These are phyloP conservation scores for Monopis laevigella DNA, from an alignment of 2,888 invertebrate genomes.

Conservation along the genomic window DNA sequence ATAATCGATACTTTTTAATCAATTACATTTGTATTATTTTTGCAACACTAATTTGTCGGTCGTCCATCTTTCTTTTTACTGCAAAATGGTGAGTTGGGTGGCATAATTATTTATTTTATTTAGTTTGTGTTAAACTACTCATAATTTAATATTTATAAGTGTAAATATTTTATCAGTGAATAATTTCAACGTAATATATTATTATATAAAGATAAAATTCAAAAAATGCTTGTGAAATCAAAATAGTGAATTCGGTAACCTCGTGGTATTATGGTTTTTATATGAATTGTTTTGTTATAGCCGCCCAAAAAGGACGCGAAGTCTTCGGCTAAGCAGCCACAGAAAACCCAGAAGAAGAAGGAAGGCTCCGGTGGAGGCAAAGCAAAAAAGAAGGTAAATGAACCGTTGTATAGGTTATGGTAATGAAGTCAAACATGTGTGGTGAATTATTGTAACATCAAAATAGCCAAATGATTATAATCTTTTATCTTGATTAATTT, in stretches of 20 bases:
- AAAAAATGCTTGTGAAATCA: background rate
- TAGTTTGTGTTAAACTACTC: constrained; percentile 12
- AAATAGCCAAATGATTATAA: constrained; percentile 48
- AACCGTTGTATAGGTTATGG: constrained; percentile 3
- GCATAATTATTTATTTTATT: background rate
- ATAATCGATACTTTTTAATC: too few species aligned
- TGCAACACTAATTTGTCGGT: too few species aligned
- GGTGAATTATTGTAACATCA: background rate
- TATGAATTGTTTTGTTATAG: constrained; percentile 63
- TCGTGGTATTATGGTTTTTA: constrained; percentile 45
- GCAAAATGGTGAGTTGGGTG: constrained; percentile 59
- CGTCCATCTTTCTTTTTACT: constrained; percentile 45
- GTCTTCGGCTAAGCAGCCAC: constrained; percentile 90
- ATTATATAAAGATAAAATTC: background rate
- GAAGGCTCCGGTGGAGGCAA: constrained; percentile 95
- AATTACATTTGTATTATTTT: too few species aligned
- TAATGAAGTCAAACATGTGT: background rate
- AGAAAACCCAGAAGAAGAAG: constrained; percentile 95
- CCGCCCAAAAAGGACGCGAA: constrained; percentile 95
- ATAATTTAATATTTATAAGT: background rate
- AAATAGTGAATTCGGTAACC: constrained; percentile 25
- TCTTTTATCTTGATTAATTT: constrained; percentile 34
- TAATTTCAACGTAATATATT: background rate
- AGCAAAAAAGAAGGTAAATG: constrained; percentile 91
- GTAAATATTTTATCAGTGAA: background rate